Percentiles rank a stretch among this genome's conserved stretches.
These are phyloP conservation scores for Zygothrica quintamaculata DNA, from an alignment of 2,888 invertebrate species.

Conservation along the genomic window DNA sequence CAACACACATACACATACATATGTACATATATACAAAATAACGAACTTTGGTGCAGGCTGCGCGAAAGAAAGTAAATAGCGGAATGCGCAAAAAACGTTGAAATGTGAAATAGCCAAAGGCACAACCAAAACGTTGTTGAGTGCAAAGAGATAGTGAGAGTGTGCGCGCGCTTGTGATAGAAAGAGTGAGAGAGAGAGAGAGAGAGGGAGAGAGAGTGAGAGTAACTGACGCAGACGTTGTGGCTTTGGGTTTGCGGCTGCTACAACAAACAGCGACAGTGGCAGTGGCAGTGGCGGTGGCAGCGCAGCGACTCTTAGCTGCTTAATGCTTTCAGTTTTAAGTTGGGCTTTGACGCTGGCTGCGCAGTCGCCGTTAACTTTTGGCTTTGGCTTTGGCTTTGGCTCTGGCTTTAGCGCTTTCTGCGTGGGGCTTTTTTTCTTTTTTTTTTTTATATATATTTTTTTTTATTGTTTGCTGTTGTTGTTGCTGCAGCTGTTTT, in stretches of 20 bases:
- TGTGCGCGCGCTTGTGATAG: slow-evolving; percentile 14
- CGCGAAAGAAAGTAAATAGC: slow-evolving; percentile 77
- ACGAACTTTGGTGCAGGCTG: slow-evolving; percentile 57
- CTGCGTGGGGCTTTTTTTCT: slow-evolving; percentile 61
- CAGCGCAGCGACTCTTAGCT: too few species aligned
- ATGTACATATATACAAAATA: slow-evolving; percentile 13
- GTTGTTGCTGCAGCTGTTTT: slow-evolving; percentile 10
- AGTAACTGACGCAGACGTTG: slow-evolving; percentile 20
- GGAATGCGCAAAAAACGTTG: slow-evolving; percentile 70
- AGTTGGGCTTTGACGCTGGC: slow-evolving; percentile 69
- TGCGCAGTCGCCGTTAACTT: slow-evolving; percentile 61
- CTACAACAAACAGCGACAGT: neutral
- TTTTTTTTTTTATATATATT: slow-evolving; percentile 18
- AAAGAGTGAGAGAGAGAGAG: too few species aligned
- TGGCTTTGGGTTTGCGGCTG: slow-evolving; percentile 1
- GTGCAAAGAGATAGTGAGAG: slow-evolving; percentile 11
- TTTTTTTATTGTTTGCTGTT: slow-evolving; percentile 20
- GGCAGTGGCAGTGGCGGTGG: slow-evolving; percentile 23
- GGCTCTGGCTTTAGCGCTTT: slow-evolving; percentile 59
- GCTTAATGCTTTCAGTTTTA: slow-evolving; percentile 68
- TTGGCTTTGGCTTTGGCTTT: slow-evolving; percentile 57
- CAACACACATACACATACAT: slow-evolving; percentile 15
- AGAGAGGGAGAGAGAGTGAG: slow-evolving; percentile 26
- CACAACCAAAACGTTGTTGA: slow-evolving; percentile 10
- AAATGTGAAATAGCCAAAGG: slow-evolving; percentile 49